A percentile compares a stretch with the other conserved stretches of the same genome.
Evolutionary conservation across 2,888 invertebrate species (phyloP).

Genomic region (Heteropelma amictum): DNA sequence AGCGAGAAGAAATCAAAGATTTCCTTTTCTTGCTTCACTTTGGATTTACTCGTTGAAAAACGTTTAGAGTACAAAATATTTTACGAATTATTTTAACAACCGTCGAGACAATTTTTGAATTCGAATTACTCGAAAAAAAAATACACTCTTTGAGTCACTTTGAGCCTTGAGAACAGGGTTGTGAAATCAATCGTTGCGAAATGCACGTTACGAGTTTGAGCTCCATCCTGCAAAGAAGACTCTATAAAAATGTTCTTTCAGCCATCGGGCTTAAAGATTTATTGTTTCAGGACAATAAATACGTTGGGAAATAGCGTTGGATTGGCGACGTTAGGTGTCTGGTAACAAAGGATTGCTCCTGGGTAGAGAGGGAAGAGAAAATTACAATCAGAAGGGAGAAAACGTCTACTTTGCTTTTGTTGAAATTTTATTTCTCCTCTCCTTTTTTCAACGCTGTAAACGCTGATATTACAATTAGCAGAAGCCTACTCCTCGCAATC

Average conservation of each 20-base stretch:
- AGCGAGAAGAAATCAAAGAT: neutral
- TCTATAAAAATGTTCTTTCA: slow-evolving; percentile 52
- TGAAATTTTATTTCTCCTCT: too few relatives aligned
- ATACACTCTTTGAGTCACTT: too few relatives aligned
- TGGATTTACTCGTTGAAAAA: neutral
- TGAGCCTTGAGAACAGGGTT: neutral
- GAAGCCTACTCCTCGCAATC: too few relatives aligned
- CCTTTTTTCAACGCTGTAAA: too few relatives aligned
- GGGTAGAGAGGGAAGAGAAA: too few relatives aligned
- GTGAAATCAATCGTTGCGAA: slow-evolving; percentile 33
- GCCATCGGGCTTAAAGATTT: slow-evolving; percentile 41
- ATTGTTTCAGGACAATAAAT: slow-evolving; percentile 49
- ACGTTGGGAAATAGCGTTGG: slow-evolving; percentile 46
- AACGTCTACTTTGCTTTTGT: too few relatives aligned
- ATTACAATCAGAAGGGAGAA: too few relatives aligned
- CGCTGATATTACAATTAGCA: too few relatives aligned
- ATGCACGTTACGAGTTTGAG: slow-evolving; percentile 12
- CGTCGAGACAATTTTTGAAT: neutral
- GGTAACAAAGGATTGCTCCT: too few relatives aligned
- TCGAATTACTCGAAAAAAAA: neutral
- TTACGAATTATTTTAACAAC: too few relatives aligned
- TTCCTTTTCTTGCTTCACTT: neutral
- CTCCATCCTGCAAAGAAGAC: slow-evolving; percentile 35
- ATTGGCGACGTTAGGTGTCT: too few relatives aligned
- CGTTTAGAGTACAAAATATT: neutral